Evolutionary conservation across 2,888 invertebrate genomes (phyloP), one percentile per base, ranked within the genome.

Genomic region (Cerceris rybyensis): DNA sequence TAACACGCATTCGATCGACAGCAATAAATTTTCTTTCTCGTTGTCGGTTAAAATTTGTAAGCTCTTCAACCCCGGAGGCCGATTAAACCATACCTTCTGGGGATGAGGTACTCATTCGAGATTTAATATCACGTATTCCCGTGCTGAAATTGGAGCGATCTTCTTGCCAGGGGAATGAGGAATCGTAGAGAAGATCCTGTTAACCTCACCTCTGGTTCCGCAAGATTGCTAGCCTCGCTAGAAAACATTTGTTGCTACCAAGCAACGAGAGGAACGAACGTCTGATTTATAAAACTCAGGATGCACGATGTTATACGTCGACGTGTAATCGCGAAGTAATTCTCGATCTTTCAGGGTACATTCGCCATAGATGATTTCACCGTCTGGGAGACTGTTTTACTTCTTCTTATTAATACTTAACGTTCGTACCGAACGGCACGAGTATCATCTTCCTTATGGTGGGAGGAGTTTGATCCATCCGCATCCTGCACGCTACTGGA

Each of bases 91-190:
- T 28, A 13, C 64, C 69, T 59, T 50, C 49, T 57, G 69, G 63
- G 67, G 65, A 74, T 50, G 43, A 74, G 61, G 42, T 49, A 50
- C 71, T 72, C 69, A 60, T 63, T 46, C 61, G 43, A 52, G 74
- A 77, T 70, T 78, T 84, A 71, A 84, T 81, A 84, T 78, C 83
- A 81, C 81, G 75, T 83, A 75, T 84, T 78, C 66, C 68, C 14
- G 39, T 46, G 55, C 43, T 67, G 59, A 84, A 84, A 83, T 83
- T 84, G 69, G 78, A 83, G 71, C 72, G 81, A 80, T 83, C 61
- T 68, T 70, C 70, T 70, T 69, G 68, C 52, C 55, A 55, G 52
- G 57, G 46, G 78, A 59, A 73, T 64, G 70, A 80, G 63, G 71
- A 71, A 71, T 74, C 71, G 46, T 68, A 13, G 61, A 57, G 17